Conservation (phyloP, 1,140 invertebrate species). For the Nixonia krombeini region DNA sequence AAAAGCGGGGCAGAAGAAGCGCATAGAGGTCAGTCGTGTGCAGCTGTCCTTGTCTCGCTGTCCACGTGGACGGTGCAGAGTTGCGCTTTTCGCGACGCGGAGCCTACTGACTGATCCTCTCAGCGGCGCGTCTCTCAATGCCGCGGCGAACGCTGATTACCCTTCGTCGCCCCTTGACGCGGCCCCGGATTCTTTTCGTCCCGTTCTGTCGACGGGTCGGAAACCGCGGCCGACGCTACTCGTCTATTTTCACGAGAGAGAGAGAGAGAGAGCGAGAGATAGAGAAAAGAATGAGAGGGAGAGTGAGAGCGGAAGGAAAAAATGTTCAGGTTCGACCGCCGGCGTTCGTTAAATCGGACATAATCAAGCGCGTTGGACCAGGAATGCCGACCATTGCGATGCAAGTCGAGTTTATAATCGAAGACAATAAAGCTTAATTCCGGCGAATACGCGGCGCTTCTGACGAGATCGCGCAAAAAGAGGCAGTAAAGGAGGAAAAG, state of each 20-base stretch:
- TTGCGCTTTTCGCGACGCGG: constrained; percentile 19
- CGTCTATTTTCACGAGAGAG: constrained; percentile 39
- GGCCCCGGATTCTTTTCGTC: constrained; percentile 50
- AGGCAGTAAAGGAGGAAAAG: constrained; percentile 17
- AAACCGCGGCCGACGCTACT: constrained; percentile 36
- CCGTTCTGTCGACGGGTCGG: constrained; percentile 41
- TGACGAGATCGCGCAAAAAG: no score
- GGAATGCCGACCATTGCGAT: no score
- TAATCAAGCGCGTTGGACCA: no score
- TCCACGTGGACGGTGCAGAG: constrained; percentile 7
- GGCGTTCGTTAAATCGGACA: no score
- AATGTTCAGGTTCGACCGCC: no score
- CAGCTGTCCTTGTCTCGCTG: no score
- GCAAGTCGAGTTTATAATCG: no score
- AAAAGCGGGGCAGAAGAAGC: no score
- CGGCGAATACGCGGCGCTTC: no score
- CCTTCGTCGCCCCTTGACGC: constrained; percentile 55
- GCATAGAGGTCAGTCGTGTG: no score
- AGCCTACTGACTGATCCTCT: constrained; percentile 65
- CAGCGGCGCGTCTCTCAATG: constrained; percentile 62
- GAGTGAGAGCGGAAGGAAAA: background rate
- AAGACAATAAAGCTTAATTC: no score
- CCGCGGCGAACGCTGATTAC: constrained; percentile 58
- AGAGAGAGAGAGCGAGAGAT: background rate
- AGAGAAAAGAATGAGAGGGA: constrained; percentile 58